Evolutionary conservation across 2,888 invertebrate species (phyloP).

Genomic region (Dione vanillae): DNA sequence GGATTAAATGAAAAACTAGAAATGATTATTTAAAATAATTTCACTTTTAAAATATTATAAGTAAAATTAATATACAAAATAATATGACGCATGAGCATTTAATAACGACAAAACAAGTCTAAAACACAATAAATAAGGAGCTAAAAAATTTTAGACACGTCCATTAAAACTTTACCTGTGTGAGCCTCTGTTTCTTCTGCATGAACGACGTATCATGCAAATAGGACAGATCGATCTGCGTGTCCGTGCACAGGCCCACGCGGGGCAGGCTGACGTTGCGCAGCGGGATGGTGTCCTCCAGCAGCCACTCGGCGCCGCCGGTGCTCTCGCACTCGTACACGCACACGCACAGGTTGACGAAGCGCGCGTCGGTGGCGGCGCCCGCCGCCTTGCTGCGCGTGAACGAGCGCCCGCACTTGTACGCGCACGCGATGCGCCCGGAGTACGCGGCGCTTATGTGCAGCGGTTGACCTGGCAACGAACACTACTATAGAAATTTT

Average conservation of each 20-base stretch:
- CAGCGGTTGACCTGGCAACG: constrained; percentile 88
- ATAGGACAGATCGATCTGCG: constrained; percentile 92
- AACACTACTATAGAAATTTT: too few species aligned
- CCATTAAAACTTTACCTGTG: constrained; percentile 80
- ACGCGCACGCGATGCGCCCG: constrained; percentile 98
- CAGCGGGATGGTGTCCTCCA: constrained; percentile 97
- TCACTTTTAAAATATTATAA: too few species aligned
- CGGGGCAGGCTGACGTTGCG: constrained; percentile 95
- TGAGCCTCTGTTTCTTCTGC: constrained; percentile 92
- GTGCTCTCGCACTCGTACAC: constrained; percentile 99
- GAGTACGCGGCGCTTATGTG: constrained; percentile 99
- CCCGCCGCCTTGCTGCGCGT: constrained; percentile 89
- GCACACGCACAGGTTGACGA: constrained; percentile 95
- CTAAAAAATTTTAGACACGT: too few species aligned
- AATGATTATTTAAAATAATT: too few species aligned
- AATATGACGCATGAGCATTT: too few species aligned
- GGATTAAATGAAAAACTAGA: too few species aligned
- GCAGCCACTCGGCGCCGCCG: constrained; percentile 95
- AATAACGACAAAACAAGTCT: too few species aligned
- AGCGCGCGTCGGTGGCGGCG: constrained; percentile 85
- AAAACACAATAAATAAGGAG: too few species aligned
- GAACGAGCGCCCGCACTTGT: constrained; percentile 96
- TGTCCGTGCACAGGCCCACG: constrained; percentile 91
- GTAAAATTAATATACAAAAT: too few species aligned
- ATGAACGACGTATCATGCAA: constrained; percentile 91